Evolutionary conservation across 1,140 invertebrate genomes (phyloP), one percentile per base, ranked within the genome.

Genomic region (Chironomus striatipennis): DNA sequence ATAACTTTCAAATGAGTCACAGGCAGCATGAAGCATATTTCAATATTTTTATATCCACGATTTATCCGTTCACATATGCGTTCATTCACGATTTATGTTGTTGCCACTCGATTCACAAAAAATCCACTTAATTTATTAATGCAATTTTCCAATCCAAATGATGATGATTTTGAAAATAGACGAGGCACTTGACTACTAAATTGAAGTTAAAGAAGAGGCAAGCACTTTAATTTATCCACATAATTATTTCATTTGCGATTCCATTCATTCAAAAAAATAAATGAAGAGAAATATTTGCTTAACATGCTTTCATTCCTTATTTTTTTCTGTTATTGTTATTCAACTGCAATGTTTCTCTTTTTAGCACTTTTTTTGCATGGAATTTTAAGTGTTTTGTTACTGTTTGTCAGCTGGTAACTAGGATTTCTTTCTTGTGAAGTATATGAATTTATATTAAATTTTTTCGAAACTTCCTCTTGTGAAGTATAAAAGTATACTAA

Each of bases 161-260:
- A 34, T 34, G 24, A 34, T 34, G 24, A 34, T 5, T 34, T 34
- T 34, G n/a, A 34, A 34, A 34, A 34, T 34, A 34, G 1, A 34
- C 2, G 5, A 1, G 24, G 24, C 24, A 34, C 24, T 34, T 34
- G 24, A 34, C 5, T 34, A 2, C 5, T 34, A 34, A 34, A 34
- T 34, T 34, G 24, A 10, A 57, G 47, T n/a, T 12, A 57, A n/a
- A 57, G 47, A 57, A 57, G 15, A n/a, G 15, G 47, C 47, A 5
- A 57, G 47, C 47, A 57, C 47, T 57, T 57, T 57, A 57, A 57
- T 57, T 57, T 57, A 57, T 57, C 47, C 47, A 57, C 47, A 57
- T 57, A 57, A 57, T 57, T 57, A n/a, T 57, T 57, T 57, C 47
- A 57, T 57, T n/a, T 57, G 47, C n/a, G 47, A 57, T 57, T 57